These are phyloP conservation scores for Rhynchomys soricoides DNA, from an alignment of 2,113 vertebrate species.

Conservation along the genomic window DNA sequence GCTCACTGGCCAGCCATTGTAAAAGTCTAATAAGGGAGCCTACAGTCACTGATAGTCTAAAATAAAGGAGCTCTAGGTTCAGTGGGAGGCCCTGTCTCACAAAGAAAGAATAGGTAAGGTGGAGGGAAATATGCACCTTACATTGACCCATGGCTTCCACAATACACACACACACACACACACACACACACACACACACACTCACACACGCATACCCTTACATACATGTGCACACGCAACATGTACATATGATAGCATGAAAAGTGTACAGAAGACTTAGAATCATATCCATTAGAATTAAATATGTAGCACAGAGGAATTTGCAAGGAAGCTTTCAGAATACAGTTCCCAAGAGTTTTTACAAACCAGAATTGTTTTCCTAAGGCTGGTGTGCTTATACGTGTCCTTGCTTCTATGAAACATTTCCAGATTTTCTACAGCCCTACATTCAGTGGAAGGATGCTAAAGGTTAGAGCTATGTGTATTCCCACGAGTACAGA, in stretches of 20 bases:
- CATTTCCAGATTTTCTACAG: not conserved
- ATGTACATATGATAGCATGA: not conserved
- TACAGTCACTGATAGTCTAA: not conserved
- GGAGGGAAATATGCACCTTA: not conserved
- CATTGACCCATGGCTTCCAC: not conserved
- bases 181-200: not conserved
- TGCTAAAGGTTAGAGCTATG: too few relatives aligned
- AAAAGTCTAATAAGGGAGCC: not conserved
- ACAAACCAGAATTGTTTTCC: not conserved
- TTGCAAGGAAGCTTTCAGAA: not conserved
- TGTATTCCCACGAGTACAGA: accelerated
- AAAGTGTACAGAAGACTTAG: not conserved
- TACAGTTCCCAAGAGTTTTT: not conserved
- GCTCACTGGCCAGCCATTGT: not conserved
- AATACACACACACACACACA: not conserved
- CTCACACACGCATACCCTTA: not conserved
- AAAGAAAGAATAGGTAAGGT: not conserved
- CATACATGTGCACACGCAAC: not conserved
- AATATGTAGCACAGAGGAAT: not conserved
- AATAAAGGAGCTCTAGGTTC: too few relatives aligned
- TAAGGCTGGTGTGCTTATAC: not conserved
- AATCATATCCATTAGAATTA: not conserved
- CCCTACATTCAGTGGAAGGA: accelerated
- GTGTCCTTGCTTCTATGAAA: not conserved
- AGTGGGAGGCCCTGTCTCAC: not conserved